Base-by-base conservation (phyloP, 2,797 vertebrate genomes). In the Liasis olivaceus region DNA sequence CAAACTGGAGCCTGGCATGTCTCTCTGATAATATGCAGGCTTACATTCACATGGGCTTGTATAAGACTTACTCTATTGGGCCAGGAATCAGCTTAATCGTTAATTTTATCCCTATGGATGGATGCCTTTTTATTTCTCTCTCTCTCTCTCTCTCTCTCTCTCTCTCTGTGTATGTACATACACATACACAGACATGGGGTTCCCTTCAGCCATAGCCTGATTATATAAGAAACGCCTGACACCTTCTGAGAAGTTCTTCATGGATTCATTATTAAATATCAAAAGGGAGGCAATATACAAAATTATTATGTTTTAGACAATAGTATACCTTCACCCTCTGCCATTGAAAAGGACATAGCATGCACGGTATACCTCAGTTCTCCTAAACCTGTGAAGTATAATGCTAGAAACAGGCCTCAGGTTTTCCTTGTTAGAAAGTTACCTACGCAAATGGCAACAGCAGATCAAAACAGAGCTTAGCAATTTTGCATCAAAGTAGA, bases 401-500 rank as follows among this genome's bases (percentile, higher is more conserved):
- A 87, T 13, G 5, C n/a, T 77, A 28, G 36, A 58, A 63, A 12
- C 31, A 58, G 47, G 28, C 36, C 9, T 24, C 56, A 26, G 22
- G 66, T 64, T 87, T 62, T 58, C 3, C 69, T 64, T 5, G 17
- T 77, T 87, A 87, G 13, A 4, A 77, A 62, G 7, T 14, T 51
- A 91, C 12, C 7, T 47, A 47, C 0, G 20, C 26, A 93, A 89
- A 31, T 13, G 5, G 6, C 0, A 15, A 24, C 1, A 15, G 0
- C 5, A 20, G 28, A 54, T 0, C 12, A 36, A 3, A 51, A 89
- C 1, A 87, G n/a, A 15, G 11, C 11, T 62, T 0, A 62, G 6
- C 2, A 13, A 20, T 90, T 90, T 17, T 91, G 9, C 42, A 12
- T 14, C 26, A 17, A 12, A 36, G 3, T 15, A 12, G 5, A 31